These are phyloP conservation scores for Serranus cabrilla DNA, from an alignment of 2,797 vertebrate species.

Conservation along the genomic window DNA sequence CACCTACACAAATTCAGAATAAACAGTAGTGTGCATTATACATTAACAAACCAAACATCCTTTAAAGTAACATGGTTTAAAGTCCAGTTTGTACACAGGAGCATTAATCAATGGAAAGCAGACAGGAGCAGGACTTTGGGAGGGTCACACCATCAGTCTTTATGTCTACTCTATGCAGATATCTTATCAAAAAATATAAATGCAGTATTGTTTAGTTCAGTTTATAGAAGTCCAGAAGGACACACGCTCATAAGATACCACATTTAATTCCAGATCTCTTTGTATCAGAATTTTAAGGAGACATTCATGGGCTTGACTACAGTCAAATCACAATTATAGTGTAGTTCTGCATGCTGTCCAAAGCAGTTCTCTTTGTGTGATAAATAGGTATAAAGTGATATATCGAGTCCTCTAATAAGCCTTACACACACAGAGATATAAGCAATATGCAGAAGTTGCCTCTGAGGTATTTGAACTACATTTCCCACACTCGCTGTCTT, in stretches of 20 bases:
- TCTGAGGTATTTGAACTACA: conserved; percentile 67
- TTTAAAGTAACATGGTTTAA: conserved; percentile 3
- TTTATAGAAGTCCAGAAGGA: background rate
- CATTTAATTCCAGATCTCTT: background rate
- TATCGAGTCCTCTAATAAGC: background rate
- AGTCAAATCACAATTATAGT: background rate
- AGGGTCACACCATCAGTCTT: conserved; percentile 23
- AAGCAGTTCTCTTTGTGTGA: background rate
- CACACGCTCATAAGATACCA: background rate
- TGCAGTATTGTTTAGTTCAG: background rate
- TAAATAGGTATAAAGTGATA: background rate
- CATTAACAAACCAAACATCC: conserved; percentile 31
- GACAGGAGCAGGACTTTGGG: conserved; percentile 15
- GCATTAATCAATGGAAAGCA: conserved; percentile 41
- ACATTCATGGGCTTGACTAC: background rate
- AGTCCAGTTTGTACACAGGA: conserved; percentile 3
- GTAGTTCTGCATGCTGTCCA: background rate
- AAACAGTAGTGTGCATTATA: background rate
- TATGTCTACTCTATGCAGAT: conserved; percentile 6
- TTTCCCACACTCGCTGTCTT: conserved; percentile 69
- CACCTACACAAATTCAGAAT: conserved; percentile 2
- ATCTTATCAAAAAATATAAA: background rate
- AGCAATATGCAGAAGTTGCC: accelerated
- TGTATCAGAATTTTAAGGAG: background rate
- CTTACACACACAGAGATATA: background rate